phyloP scores from a whole-genome alignment of 2,113 vertebrate species.

The Hemibagrus wyckioides region DNA sequence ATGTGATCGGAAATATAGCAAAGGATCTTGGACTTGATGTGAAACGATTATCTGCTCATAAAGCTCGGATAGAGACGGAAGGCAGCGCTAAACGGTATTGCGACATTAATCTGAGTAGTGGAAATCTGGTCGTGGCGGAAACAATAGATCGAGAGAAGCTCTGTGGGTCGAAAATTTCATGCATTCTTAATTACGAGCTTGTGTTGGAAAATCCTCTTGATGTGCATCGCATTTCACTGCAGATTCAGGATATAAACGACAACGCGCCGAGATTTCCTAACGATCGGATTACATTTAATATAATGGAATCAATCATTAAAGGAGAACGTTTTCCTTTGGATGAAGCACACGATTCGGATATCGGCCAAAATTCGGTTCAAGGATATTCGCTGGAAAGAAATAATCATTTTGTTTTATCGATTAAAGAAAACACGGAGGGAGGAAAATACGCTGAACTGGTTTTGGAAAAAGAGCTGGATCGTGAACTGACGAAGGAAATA shows the following conservation, averaged over 20 bases:
- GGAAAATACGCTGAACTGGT: conserved; percentile 62
- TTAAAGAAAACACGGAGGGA: conserved; percentile 56
- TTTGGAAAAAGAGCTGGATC: conserved; percentile 67
- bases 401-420: conserved; percentile 54
- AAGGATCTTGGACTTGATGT: conserved; percentile 75
- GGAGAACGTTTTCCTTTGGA: conserved; percentile 65
- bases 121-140: conserved; percentile 59
- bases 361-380: conserved; percentile 72
- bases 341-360: conserved; percentile 59
- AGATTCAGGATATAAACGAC: conserved; percentile 73
- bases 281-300: background rate
- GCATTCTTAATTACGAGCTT: conserved; percentile 67
- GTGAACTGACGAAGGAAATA: conserved; percentile 65
- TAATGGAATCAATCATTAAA: conserved; percentile 7
- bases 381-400: conserved; percentile 65
- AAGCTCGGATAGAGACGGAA: conserved; percentile 70
- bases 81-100: conserved; percentile 62
- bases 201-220: conserved; percentile 65
- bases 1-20: conserved; percentile 69
- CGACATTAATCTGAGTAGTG: conserved; percentile 56
- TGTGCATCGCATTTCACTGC: conserved; percentile 64
- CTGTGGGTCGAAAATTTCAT: conserved; percentile 53
- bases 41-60: conserved; percentile 69
- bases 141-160: conserved; percentile 68
- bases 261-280: conserved; percentile 68